Conservation (phyloP, 1,140 invertebrate genomes). For the Eulimnadia texana region DNA sequence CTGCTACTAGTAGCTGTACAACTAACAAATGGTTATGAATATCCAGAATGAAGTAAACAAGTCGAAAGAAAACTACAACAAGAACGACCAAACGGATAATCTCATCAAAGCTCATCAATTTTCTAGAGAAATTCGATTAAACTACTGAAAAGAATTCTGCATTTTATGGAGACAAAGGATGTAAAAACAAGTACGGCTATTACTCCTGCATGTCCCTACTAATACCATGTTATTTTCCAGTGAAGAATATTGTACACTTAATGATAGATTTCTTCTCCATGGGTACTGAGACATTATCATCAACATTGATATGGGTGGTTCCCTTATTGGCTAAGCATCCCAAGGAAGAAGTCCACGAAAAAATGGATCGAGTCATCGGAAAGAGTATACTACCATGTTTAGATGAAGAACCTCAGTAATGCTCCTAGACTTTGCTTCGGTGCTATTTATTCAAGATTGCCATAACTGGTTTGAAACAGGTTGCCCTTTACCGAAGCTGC, state of each 20-base stretch:
- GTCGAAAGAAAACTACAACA: neutral
- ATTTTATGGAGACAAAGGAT: neutral
- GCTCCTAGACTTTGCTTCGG: too few species aligned
- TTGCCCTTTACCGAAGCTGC: neutral
- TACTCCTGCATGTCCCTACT: neutral
- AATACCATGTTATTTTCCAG: neutral
- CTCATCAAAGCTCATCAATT: neutral
- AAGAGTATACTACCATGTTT: constrained; percentile 59
- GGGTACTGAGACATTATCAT: constrained; percentile 88
- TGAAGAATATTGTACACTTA: neutral
- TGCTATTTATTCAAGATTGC: too few species aligned
- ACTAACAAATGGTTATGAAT: neutral
- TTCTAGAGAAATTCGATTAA: neutral
- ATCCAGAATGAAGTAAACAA: neutral
- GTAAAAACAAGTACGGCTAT: neutral
- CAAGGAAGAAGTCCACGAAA: constrained; percentile 65
- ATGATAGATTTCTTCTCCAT: constrained; percentile 65
- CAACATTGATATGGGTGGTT: constrained; percentile 72
- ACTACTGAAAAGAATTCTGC: neutral
- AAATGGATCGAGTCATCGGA: constrained; percentile 72
- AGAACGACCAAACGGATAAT: neutral
- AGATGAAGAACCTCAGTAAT: constrained; percentile 40
- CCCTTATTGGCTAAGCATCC: constrained; percentile 76
- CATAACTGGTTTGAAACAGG: neutral
- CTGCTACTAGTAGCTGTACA: neutral